Percentiles rank a stretch among this genome's conserved stretches.
Evolutionary conservation across 1,140 invertebrate genomes (phyloP).

Genomic region (Samia ricini): DNA sequence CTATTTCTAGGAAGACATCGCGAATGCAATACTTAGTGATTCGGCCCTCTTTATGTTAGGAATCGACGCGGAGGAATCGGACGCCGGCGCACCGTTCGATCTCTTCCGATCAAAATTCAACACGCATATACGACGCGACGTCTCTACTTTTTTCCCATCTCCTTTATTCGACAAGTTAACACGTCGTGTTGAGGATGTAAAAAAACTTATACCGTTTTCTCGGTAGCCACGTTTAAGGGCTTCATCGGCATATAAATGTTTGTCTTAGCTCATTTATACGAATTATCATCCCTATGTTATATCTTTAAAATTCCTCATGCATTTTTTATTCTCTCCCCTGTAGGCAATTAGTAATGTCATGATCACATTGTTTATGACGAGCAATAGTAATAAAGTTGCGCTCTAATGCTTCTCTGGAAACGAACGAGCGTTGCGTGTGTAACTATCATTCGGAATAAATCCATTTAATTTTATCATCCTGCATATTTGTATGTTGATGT

Average conservation of each 20-base stretch:
- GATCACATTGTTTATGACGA: slow-evolving; percentile 23
- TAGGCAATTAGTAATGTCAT: slow-evolving; percentile 24
- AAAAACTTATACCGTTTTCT: slow-evolving; percentile 30
- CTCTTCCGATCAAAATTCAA: slow-evolving; percentile 33
- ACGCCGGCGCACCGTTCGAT: slow-evolving; percentile 1
- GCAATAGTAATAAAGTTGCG: slow-evolving; percentile 19
- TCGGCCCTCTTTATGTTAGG: slow-evolving; percentile 10
- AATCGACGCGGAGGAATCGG: background rate
- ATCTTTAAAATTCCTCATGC: slow-evolving; percentile 17
- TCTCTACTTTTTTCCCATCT: slow-evolving; percentile 36
- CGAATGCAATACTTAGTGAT: slow-evolving; percentile 17
- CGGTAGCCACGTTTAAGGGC: slow-evolving; percentile 18
- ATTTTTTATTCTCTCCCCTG: slow-evolving; percentile 18
- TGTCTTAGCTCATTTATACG: slow-evolving; percentile 24
- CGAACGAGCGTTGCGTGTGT: slow-evolving; percentile 20
- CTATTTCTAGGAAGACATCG: slow-evolving; percentile 23
- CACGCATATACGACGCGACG: slow-evolving; percentile 21
- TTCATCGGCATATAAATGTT: slow-evolving; percentile 29
- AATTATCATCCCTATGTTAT: slow-evolving; percentile 25
- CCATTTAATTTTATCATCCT: slow-evolving; percentile 28
- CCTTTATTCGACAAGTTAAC: slow-evolving; percentile 32
- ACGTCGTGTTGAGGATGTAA: slow-evolving; percentile 38
- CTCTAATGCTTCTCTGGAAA: slow-evolving; percentile 12
- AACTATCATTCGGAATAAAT: slow-evolving; percentile 24
- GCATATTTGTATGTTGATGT: slow-evolving; percentile 18